Evolutionary conservation across 2,113 vertebrate species (phyloP).

Genomic region (Labeo rohita): DNA sequence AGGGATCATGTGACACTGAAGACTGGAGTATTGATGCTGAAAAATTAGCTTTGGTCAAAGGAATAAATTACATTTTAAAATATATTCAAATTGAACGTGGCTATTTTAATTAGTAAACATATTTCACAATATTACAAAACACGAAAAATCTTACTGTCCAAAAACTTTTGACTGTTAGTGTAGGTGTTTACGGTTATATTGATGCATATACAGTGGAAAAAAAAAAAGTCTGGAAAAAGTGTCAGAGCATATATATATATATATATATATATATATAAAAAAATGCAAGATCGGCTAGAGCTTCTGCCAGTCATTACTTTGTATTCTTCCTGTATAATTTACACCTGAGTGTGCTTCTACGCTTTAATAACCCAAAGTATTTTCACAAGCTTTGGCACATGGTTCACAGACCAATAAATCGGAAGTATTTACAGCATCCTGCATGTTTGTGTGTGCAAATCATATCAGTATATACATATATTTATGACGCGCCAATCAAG

Average conservation of each 20-base stretch:
- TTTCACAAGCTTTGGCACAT: slow-evolving; percentile 65
- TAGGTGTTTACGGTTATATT: neutral
- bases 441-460: slow-evolving; percentile 2
- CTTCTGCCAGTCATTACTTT: neutral
- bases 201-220: neutral
- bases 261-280: neutral
- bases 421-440: slow-evolving; percentile 13
- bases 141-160: too few relatives aligned
- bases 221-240: neutral
- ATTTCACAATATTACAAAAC: too few relatives aligned
- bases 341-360: slow-evolving; percentile 62
- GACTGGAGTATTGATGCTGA: too few relatives aligned
- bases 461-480: neutral
- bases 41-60: too few relatives aligned
- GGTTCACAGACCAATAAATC: slow-evolving; percentile 63
- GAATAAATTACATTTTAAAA: too few relatives aligned
- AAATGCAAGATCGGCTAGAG: neutral
- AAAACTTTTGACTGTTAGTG: too few relatives aligned
- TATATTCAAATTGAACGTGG: too few relatives aligned
- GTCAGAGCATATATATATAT: neutral
- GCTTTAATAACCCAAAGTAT: slow-evolving; percentile 60
- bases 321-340: slow-evolving; percentile 50
- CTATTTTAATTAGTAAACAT: too few relatives aligned
- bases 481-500: neutral
- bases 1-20: too few relatives aligned